Percentiles rank a stretch among this genome's conserved stretches.
Conservation (phyloP, 2,113 vertebrate genomes). For the Cepphus grylle region DNA sequence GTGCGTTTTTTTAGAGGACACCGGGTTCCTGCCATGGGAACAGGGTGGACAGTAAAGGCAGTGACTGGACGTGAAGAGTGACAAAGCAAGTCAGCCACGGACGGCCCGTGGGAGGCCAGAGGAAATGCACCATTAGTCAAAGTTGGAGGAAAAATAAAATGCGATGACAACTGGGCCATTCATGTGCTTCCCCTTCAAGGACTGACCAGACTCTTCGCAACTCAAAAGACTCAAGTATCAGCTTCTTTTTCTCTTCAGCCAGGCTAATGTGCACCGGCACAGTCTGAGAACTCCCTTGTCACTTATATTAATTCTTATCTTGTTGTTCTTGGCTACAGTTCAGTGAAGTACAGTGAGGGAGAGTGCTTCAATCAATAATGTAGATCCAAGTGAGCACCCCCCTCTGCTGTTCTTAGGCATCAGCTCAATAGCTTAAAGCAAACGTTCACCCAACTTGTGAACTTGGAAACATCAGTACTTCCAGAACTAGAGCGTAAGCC, state of each 20-base stretch:
- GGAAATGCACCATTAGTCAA: slow-evolving; percentile 74
- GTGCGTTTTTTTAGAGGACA: slow-evolving; percentile 56
- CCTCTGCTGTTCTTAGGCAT: background rate
- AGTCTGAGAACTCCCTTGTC: slow-evolving; percentile 43
- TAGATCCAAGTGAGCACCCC: background rate
- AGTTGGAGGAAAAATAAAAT: slow-evolving; percentile 70
- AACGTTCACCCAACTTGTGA: background rate
- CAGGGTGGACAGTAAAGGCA: slow-evolving; percentile 56
- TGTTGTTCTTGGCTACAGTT: slow-evolving; percentile 56
- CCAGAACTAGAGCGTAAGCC: background rate
- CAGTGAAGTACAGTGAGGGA: slow-evolving; percentile 44
- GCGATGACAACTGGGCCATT: slow-evolving; percentile 67
- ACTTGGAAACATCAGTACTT: background rate
- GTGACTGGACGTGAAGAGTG: slow-evolving; percentile 62
- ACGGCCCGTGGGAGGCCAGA: slow-evolving; percentile 61
- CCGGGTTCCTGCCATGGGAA: slow-evolving; percentile 59
- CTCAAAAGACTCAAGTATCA: slow-evolving; percentile 51
- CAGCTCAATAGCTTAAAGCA: background rate
- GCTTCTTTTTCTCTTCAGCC: slow-evolving; percentile 59
- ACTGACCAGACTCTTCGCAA: slow-evolving; percentile 23
- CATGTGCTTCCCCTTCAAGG: slow-evolving; percentile 64
- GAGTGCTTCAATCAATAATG: slow-evolving; percentile 41
- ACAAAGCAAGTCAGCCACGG: slow-evolving; percentile 68
- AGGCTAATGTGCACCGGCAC: slow-evolving; percentile 10
- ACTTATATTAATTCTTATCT: slow-evolving; percentile 55